Percentiles rank a stretch among this genome's conserved stretches.
These are phyloP conservation scores for Noctua janthe DNA, from an alignment of 2,888 invertebrate species.

Conservation along the genomic window DNA sequence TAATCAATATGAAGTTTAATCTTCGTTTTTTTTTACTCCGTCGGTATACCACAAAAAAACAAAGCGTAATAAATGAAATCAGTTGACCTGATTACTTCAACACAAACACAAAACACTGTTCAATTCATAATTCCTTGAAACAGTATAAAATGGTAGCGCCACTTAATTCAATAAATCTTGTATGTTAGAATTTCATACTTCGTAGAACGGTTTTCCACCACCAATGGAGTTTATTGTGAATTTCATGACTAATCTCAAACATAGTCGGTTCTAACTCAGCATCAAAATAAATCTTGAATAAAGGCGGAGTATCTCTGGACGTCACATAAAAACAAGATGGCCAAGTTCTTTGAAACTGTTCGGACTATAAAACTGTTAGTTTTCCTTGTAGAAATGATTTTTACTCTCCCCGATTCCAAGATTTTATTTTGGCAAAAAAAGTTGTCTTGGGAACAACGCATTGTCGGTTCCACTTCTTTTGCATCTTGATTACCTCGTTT, in stretches of 20 bases:
- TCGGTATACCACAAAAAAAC: not conserved
- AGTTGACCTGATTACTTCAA: constrained; percentile 5
- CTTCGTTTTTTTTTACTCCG: not conserved
- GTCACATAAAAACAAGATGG: constrained; percentile 38
- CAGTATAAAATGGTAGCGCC: constrained; percentile 32
- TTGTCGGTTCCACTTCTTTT: not conserved
- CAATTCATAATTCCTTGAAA: constrained; percentile 50
- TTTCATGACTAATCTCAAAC: constrained; percentile 62
- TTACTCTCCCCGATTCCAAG: constrained; percentile 18
- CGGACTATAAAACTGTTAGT: constrained; percentile 41
- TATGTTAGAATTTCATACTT: constrained; percentile 45
- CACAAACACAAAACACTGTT: constrained; percentile 1
- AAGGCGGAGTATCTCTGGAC: constrained; percentile 39
- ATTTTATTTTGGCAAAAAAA: constrained; percentile 17
- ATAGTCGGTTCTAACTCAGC: constrained; percentile 49
- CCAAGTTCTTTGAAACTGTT: constrained; percentile 50
- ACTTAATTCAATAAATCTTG: constrained; percentile 55
- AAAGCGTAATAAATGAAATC: constrained; percentile 15
- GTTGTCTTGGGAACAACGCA: not conserved
- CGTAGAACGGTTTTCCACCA: constrained; percentile 58
- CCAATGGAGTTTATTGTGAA: constrained; percentile 59
- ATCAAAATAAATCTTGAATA: constrained; percentile 50
- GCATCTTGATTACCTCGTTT: not conserved
- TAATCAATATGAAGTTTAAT: constrained; percentile 1
- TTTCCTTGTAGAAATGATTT: constrained; percentile 55